Percentiles rank a stretch among this genome's conserved stretches.
Conservation (phyloP, 2,113 vertebrate species). For the Catharus bicknelli region DNA sequence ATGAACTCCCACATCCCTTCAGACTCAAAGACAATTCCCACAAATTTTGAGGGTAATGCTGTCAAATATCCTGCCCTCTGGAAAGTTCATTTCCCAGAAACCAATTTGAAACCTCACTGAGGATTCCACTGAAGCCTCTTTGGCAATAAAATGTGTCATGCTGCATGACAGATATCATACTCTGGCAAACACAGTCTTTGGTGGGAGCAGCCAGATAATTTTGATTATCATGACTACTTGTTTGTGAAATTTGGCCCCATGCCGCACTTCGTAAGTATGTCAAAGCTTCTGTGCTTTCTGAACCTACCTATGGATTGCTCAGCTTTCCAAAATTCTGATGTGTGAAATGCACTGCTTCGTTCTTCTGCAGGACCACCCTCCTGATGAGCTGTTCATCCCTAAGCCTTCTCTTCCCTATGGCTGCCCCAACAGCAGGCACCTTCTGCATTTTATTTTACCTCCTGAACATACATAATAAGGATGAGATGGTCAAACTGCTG, state of each 20-base stretch:
- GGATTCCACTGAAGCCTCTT: not conserved
- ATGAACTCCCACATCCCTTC: not conserved
- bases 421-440: not conserved
- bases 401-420: not conserved
- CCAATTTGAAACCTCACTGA: not conserved
- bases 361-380: not conserved
- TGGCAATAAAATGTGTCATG: not conserved
- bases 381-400: fast-evolving
- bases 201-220: slow-evolving; percentile 9
- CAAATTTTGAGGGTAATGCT: not conserved
- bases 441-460: not conserved
- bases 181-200: not conserved
- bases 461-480: not conserved
- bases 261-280: not conserved
- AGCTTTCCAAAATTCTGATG: not conserved
- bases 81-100: not conserved
- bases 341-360: not conserved
- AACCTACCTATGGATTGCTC: fast-evolving
- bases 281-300: not conserved
- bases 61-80: not conserved
- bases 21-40: not conserved
- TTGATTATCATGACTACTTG: not conserved
- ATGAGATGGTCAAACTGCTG: not conserved
- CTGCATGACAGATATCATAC: not conserved
- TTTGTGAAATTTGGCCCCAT: not conserved